Percentiles rank a stretch among this genome's conserved stretches.
These are phyloP conservation scores for Calyptomena viridis DNA, from an alignment of 2,113 vertebrate genomes.

Conservation along the genomic window DNA sequence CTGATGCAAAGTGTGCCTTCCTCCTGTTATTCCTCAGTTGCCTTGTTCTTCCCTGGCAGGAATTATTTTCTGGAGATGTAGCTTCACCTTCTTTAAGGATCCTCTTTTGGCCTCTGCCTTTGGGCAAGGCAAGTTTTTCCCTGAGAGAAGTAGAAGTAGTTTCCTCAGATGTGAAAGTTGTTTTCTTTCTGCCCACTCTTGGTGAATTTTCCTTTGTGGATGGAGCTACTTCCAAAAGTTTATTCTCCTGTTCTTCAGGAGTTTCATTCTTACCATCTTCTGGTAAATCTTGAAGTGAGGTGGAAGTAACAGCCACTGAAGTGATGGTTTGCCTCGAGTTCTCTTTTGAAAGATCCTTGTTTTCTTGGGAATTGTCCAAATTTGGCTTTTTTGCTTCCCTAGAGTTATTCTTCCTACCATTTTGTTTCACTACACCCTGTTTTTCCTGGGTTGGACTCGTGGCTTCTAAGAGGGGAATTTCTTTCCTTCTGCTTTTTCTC, in stretches of 20 bases:
- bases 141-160: neutral
- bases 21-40: neutral
- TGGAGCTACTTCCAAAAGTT: neutral
- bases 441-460: neutral
- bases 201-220: neutral
- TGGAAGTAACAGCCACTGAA: neutral
- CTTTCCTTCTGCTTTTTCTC: neutral
- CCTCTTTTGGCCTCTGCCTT: neutral
- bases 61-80: neutral
- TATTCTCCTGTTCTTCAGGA: neutral
- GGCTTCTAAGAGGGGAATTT: neutral
- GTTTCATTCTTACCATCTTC: neutral
- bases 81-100: neutral
- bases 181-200: neutral
- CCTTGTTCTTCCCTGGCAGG: neutral
- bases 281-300: neutral
- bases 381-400: neutral
- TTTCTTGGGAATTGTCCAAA: neutral
- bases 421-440: neutral
- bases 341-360: neutral
- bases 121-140: neutral
- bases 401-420: neutral
- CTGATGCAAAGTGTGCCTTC: neutral
- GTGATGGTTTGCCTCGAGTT: accelerated
- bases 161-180: neutral